Base-by-base conservation (phyloP, 2,888 invertebrate species). In the Macrosoma leucophasiata region DNA sequence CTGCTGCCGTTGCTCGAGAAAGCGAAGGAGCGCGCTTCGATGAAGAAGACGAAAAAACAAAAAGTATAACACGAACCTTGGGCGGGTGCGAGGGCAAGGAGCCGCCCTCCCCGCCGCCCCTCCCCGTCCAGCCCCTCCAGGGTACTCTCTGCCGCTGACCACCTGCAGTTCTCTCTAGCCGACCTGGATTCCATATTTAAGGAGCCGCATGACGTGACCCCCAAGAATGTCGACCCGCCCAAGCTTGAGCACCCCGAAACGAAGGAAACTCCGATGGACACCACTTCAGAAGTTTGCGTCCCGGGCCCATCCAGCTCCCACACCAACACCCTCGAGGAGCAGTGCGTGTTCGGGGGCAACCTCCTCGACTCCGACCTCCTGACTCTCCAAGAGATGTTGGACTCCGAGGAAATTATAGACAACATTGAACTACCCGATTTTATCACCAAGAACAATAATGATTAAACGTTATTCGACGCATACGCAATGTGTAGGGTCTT, bases 1-100 rank as follows among this genome's bases (percentile, higher is more conserved):
- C 85, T 99, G 33, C 85, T 93, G 56, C 91, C 94, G 1, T 76
- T 98, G 11, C 93, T 96, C 62, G 95, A 97, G 62, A 93, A 94
- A 75, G 97, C 95, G 4, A 93, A 92, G 62, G 91, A 92, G 59
- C 88, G 90, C 44, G 90, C 91, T 10, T 60, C 89, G 39, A 91
- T 90, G 57, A 89, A 90, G 43, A 87, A 87, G 37, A 71, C 84
- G 18, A 87, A 89, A 57, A 87, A 86, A 38, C 58, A 79, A 51
- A 86, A 85, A 59, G 72, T 73, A 67, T 86, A 75, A 74, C 74
- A 77, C 48, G 64, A 67, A 44, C 22, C 44, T 54, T 59, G 62
- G 53, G 36, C 36, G 52, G 41, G 52, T 50, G 45, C 37, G 30
- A 54, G 53, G 52, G 57, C 55, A 45, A 10, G 36, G 41, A 4